Conservation (phyloP, 2,797 vertebrate species). For the Sebastes aleutianus region DNA sequence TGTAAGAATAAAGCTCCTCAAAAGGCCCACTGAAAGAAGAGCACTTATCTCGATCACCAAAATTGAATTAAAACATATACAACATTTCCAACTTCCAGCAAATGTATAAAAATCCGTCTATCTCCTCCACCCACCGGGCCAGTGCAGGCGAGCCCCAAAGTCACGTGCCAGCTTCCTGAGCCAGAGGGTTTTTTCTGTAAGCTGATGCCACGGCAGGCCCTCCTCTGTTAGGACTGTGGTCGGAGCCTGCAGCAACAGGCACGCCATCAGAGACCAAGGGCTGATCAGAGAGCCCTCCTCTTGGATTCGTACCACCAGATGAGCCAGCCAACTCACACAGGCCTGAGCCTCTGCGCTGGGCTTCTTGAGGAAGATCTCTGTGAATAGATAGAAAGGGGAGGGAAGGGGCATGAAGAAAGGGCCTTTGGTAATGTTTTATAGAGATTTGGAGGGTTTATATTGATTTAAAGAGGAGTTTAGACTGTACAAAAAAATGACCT, state of each 20-base stretch:
- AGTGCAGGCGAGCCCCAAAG: slow-evolving; percentile 87
- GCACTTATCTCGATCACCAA: background rate
- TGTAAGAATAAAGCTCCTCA: background rate
- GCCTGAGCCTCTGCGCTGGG: slow-evolving; percentile 84
- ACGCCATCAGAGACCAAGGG: slow-evolving; percentile 88
- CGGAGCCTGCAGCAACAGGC: slow-evolving; percentile 88
- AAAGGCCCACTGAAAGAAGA: background rate
- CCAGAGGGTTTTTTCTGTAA: slow-evolving; percentile 88
- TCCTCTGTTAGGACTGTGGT: slow-evolving; percentile 50
- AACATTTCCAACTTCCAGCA: background rate
- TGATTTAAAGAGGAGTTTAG: background rate
- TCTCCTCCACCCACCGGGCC: slow-evolving; percentile 85
- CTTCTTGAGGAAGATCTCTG: slow-evolving; percentile 90
- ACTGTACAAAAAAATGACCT: background rate
- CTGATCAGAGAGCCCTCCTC: slow-evolving; percentile 88
- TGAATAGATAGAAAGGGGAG: background rate
- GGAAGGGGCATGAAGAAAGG: background rate
- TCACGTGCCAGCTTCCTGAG: slow-evolving; percentile 85
- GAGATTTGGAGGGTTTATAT: background rate
- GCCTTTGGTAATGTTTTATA: background rate
- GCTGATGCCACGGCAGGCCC: slow-evolving; percentile 81
- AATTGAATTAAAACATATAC: background rate
- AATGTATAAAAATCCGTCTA: background rate
- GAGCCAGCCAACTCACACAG: slow-evolving; percentile 88
- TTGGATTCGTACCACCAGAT: slow-evolving; percentile 87